These are phyloP conservation scores for Urophycis tenuis DNA, from an alignment of 2,797 vertebrate genomes.

Conservation along the genomic window DNA sequence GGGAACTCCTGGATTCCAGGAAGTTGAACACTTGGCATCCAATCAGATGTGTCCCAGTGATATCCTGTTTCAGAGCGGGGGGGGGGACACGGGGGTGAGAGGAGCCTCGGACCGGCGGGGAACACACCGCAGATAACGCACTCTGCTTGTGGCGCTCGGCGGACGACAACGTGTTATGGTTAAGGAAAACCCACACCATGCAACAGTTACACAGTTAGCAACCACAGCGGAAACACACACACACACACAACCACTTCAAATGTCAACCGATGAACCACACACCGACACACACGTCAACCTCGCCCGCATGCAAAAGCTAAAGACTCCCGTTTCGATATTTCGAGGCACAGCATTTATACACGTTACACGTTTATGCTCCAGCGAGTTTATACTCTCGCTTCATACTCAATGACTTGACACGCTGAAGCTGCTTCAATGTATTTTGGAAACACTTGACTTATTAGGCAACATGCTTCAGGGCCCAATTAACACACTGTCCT, in stretches of 20 bases:
- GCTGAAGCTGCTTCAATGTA: neutral
- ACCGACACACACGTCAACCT: neutral
- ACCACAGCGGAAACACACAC: constrained; percentile 28
- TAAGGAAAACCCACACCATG: constrained; percentile 57
- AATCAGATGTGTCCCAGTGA: constrained; percentile 99
- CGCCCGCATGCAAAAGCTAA: constrained; percentile 1
- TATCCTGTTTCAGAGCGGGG: constrained; percentile 75
- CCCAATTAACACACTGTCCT: neutral
- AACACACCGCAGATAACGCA: neutral
- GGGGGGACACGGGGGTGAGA: constrained; percentile 19
- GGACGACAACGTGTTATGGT: constrained; percentile 40
- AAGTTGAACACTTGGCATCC: constrained; percentile 97
- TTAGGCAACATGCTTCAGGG: neutral
- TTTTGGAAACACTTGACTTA: neutral
- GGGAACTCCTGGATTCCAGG: constrained; percentile 98
- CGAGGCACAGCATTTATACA: neutral
- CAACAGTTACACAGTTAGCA: constrained; percentile 44
- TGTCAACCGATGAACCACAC: neutral
- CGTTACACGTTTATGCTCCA: no score
- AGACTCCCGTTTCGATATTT: neutral
- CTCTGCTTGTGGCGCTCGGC: neutral
- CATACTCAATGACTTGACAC: neutral
- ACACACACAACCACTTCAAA: neutral
- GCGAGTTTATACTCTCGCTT: neutral
- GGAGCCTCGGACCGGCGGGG: neutral